Evolutionary conservation across 2,113 vertebrate species (phyloP).

Genomic region (Corynorhinus townsendii): DNA sequence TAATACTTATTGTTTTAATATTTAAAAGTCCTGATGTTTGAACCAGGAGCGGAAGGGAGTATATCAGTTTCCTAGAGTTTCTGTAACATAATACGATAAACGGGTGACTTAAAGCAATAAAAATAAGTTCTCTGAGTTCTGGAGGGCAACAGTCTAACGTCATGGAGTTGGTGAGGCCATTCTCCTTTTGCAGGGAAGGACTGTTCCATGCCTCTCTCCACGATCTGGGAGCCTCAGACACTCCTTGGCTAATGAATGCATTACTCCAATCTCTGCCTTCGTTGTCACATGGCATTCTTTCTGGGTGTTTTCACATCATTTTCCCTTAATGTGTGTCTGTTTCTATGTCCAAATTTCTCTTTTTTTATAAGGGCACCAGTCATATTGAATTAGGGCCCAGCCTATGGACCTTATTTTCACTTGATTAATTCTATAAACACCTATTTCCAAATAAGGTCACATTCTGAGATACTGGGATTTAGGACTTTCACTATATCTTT

Average conservation of each 20-base stretch:
- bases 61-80: not conserved
- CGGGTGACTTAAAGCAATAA: not conserved
- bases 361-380: not conserved
- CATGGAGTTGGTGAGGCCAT: not conserved
- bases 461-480: not conserved
- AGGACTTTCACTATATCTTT: not conserved
- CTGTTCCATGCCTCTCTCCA: not conserved
- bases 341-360: not conserved
- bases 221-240: not conserved
- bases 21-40: not conserved
- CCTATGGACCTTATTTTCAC: constrained; percentile 6
- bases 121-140: not conserved
- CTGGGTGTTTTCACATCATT: not conserved
- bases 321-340: not conserved
- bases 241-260: not conserved
- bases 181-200: not conserved
- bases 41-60: not conserved
- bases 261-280: not conserved
- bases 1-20: not conserved
- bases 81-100: not conserved
- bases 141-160: not conserved
- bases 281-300: not conserved
- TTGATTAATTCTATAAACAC: constrained; percentile 6
- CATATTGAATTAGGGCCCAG: not conserved
- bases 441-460: constrained; percentile 12